A percentile compares a stretch with the other conserved stretches of the same genome.
These are phyloP conservation scores for Drosophila saltans DNA, from an alignment of 1,140 invertebrate species.

Conservation along the genomic window DNA sequence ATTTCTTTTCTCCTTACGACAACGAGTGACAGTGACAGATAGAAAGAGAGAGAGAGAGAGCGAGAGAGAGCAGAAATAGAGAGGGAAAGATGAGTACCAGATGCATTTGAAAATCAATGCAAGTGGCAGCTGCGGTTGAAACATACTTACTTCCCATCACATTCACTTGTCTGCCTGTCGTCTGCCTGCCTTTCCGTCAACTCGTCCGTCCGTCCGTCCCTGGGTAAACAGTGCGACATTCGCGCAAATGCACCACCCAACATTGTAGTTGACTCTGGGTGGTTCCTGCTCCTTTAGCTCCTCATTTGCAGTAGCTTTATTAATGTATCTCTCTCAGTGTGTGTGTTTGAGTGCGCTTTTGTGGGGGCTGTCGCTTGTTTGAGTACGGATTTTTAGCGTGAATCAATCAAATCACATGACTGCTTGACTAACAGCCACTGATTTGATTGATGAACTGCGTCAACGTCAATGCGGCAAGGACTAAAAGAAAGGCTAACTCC, in stretches of 20 bases:
- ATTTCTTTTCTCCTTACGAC: constrained; percentile 8
- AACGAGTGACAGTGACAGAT: not conserved
- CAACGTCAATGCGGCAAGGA: constrained; percentile 31
- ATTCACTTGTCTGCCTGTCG: constrained; percentile 14
- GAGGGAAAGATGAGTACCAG: constrained; percentile 6
- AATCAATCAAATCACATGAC: constrained; percentile 82
- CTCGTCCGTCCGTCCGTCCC: not conserved
- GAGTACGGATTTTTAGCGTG: constrained; percentile 74
- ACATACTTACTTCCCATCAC: constrained; percentile 50
- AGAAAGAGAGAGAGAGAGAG: not conserved
- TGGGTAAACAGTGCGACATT: constrained; percentile 46
- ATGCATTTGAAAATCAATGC: constrained; percentile 64
- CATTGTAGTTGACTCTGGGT: constrained; percentile 9
- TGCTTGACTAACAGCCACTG: constrained; percentile 79
- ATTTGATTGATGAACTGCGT: constrained; percentile 80
- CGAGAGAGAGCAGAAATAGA: no score
- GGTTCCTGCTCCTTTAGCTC: not conserved
- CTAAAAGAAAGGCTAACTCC: not conserved
- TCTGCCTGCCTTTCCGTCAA: not conserved
- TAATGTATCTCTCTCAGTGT: constrained; percentile 35
- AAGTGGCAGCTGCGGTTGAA: constrained; percentile 70
- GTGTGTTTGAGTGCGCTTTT: constrained; percentile 16
- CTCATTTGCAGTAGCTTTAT: constrained; percentile 59
- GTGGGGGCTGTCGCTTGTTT: constrained; percentile 51
- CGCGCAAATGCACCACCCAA: constrained; percentile 1